A percentile compares a stretch with the other conserved stretches of the same genome.
Conservation (phyloP, 2,113 vertebrate genomes). For the Carassius auratus region DNA sequence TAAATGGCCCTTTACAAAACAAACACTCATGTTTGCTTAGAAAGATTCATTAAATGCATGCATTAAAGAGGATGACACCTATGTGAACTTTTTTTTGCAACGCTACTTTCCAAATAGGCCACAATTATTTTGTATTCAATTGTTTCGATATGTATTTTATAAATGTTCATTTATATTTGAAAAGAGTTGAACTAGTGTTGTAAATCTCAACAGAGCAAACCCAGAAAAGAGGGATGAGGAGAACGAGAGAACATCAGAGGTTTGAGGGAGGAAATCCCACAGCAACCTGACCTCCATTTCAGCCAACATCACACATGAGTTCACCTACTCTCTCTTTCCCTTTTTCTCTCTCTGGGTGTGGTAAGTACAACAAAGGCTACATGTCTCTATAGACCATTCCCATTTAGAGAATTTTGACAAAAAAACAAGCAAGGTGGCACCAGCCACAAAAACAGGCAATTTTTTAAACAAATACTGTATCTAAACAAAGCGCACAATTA, state of each 20-base stretch:
- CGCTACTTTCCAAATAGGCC: background rate
- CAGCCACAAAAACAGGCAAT: background rate
- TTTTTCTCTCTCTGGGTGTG: constrained; percentile 50
- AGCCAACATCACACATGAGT: constrained; percentile 21
- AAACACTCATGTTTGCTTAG: constrained; percentile 38
- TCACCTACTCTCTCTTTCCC: constrained; percentile 62
- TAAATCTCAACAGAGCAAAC: constrained; percentile 53
- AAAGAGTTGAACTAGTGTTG: constrained; percentile 11
- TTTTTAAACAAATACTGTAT: background rate
- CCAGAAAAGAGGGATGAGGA: constrained; percentile 42
- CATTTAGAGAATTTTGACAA: constrained; percentile 26
- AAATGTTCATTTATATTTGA: background rate
- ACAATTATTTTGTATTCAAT: background rate
- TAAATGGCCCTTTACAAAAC: constrained; percentile 39
- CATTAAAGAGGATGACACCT: constrained; percentile 5
- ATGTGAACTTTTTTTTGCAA: constrained; percentile 41
- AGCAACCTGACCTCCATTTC: constrained; percentile 73
- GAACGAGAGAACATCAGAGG: constrained; percentile 52
- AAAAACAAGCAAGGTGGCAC: constrained; percentile 28
- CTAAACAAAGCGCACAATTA: constrained; percentile 20
- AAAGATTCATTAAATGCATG: constrained; percentile 12
- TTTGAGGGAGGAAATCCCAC: constrained; percentile 78
- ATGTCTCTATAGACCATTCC: constrained; percentile 13
- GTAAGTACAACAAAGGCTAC: background rate
- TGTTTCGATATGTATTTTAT: background rate